These are phyloP conservation scores for Pseudochaenichthys georgianus DNA, from an alignment of 2,797 vertebrate species.

Conservation along the genomic window DNA sequence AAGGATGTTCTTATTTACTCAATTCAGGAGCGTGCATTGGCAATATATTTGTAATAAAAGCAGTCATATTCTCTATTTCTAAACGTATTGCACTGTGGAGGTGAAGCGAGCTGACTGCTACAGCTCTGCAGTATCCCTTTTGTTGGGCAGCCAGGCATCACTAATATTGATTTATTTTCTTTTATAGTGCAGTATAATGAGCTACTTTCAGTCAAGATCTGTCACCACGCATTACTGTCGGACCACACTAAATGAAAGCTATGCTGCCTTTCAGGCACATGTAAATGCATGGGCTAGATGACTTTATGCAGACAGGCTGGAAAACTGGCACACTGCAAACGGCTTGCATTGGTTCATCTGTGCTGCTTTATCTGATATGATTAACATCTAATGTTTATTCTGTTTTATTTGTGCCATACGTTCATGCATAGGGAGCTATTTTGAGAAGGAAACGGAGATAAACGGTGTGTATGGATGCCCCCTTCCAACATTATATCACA, in stretches of 20 bases:
- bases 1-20: conserved; percentile 64
- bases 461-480: conserved; percentile 12
- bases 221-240: conserved; percentile 60
- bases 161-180: conserved; percentile 66
- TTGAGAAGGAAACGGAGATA: conserved; percentile 36
- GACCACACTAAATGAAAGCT: conserved; percentile 48
- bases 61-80: conserved; percentile 59
- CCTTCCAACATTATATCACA: conserved; percentile 14
- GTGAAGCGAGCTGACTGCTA: conserved; percentile 34
- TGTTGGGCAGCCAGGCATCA: conserved; percentile 52
- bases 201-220: conserved; percentile 59
- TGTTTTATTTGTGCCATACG: conserved; percentile 14
- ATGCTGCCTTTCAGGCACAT: conserved; percentile 52
- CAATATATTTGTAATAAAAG: conserved; percentile 53
- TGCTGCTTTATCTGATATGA: conserved; percentile 35
- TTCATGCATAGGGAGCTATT: conserved; percentile 27
- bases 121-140: conserved; percentile 26
- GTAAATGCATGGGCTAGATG: conserved; percentile 53
- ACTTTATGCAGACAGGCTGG: conserved; percentile 41
- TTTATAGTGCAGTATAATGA: conserved; percentile 68
- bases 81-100: conserved; percentile 30
- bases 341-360: conserved; percentile 16
- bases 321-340: conserved; percentile 32
- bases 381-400: conserved; percentile 37
- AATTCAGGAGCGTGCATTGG: conserved; percentile 42